phyloP scores from a whole-genome alignment of 2,888 invertebrate species.

The Rhagonycha lutea region DNA sequence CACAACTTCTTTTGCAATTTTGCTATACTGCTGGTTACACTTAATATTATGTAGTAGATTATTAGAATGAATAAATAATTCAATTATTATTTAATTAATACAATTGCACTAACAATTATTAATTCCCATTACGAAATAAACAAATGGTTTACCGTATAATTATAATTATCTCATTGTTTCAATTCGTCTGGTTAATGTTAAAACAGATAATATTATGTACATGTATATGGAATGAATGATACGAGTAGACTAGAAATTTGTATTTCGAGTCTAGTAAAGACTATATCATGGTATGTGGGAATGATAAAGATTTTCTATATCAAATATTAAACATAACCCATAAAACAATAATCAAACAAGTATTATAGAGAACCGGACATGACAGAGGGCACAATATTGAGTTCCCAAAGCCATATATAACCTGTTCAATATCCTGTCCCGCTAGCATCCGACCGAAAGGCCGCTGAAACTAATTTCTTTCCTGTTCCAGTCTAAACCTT shows the following conservation, averaged over 20 bases:
- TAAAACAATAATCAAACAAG: slow-evolving; percentile 46
- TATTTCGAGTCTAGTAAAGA: background rate
- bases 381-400: slow-evolving; percentile 42
- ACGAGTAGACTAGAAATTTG: background rate
- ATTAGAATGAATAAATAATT: slow-evolving; percentile 8
- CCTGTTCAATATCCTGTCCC: slow-evolving; percentile 46
- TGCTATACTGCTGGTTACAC: background rate
- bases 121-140: background rate
- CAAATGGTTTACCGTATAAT: background rate
- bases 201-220: background rate
- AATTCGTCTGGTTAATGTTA: background rate
- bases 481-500: slow-evolving; percentile 36
- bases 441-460: slow-evolving; percentile 40
- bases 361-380: slow-evolving; percentile 42
- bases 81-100: background rate
- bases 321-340: slow-evolving; percentile 40
- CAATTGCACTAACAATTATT: background rate
- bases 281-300: slow-evolving; percentile 1
- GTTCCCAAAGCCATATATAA: slow-evolving; percentile 44
- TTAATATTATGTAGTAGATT: slow-evolving; percentile 4
- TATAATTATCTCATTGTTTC: background rate
- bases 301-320: slow-evolving; percentile 35
- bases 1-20: slow-evolving; percentile 19
- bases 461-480: slow-evolving; percentile 44
- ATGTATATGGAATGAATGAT: background rate